Evolutionary conservation across 2,113 vertebrate genomes (phyloP).

Genomic region (Tragelaphus imberbis): DNA sequence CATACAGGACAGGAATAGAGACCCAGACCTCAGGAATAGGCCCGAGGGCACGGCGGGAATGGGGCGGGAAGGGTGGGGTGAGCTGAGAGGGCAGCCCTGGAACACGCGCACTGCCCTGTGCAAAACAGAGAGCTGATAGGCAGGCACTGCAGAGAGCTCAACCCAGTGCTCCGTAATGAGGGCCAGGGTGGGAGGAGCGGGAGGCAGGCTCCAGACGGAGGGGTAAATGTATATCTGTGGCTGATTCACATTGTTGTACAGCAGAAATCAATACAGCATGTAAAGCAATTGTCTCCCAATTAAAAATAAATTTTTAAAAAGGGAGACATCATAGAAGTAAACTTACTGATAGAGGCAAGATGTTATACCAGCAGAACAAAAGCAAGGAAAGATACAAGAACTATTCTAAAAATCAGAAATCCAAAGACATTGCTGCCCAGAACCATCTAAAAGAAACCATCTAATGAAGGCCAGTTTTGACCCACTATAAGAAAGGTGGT

Average conservation of each 20-base stretch:
- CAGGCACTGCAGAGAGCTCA: neutral
- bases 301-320: neutral
- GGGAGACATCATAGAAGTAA: neutral
- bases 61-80: neutral
- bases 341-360: neutral
- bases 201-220: neutral
- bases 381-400: neutral
- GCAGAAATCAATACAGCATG: neutral
- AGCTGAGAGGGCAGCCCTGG: neutral
- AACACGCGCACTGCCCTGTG: neutral
- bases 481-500: neutral
- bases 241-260: neutral
- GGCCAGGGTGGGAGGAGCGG: neutral
- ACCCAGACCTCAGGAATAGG: neutral
- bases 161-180: neutral
- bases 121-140: neutral
- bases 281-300: neutral
- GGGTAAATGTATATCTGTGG: neutral
- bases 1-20: neutral
- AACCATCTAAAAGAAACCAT: neutral
- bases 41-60: fast-evolving
- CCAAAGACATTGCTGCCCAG: neutral
- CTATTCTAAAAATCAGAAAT: neutral
- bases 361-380: neutral
- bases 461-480: neutral